Evolutionary conservation across 2,797 vertebrate species (phyloP).

Genomic region (Lutjanus argentimaculatus): DNA sequence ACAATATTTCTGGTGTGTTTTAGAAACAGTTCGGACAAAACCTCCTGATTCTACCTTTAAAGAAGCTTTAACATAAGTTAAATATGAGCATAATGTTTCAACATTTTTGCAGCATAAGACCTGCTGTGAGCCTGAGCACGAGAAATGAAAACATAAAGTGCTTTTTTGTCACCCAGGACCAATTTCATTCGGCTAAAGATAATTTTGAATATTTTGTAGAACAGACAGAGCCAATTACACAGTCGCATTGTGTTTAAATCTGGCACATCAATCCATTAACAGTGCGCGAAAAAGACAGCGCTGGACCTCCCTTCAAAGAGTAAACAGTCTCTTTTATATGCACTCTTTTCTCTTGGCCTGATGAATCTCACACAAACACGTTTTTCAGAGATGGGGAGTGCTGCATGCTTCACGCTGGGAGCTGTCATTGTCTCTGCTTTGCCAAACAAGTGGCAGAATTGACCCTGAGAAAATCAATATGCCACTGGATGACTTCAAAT

Average conservation of each 20-base stretch:
- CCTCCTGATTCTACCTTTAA: too few relatives aligned
- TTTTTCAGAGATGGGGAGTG: not conserved
- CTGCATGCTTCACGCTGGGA: not conserved
- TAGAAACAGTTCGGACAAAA: too few relatives aligned
- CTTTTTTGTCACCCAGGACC: too few relatives aligned
- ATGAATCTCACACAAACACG: slow-evolving; percentile 4
- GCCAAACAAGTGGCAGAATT: slow-evolving; percentile 41
- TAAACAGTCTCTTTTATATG: not conserved
- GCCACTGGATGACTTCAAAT: slow-evolving; percentile 59
- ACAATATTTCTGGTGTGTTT: too few relatives aligned
- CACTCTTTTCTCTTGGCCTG: not conserved
- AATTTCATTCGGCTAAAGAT: too few relatives aligned
- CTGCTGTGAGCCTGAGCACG: not conserved
- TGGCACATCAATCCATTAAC: not conserved
- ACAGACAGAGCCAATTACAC: not conserved
- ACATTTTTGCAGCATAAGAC: not conserved
- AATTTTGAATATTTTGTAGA: not conserved
- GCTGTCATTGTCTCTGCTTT: slow-evolving; percentile 41
- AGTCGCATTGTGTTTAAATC: not conserved
- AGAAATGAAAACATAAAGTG: not conserved
- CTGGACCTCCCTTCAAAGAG: not conserved
- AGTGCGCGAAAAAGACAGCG: not conserved
- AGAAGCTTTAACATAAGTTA: too few relatives aligned
- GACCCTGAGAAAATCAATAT: slow-evolving; percentile 59
- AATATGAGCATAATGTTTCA: too few relatives aligned